Evolutionary conservation across 2,113 vertebrate species (phyloP).

Genomic region (Salminus brasiliensis): DNA sequence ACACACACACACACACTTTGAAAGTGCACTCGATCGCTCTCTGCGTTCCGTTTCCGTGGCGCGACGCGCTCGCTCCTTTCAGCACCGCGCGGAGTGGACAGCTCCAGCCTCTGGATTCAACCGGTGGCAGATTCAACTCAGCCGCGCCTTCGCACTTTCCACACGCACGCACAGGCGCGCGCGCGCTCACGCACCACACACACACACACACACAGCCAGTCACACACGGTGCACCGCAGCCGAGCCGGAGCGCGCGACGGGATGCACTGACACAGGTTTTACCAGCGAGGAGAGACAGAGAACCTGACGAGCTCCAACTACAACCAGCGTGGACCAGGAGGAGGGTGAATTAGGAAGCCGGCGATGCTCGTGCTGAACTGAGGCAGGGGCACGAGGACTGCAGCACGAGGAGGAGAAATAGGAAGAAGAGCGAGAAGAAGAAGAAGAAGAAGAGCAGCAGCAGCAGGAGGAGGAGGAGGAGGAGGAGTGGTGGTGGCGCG

Average conservation of each 20-base stretch:
- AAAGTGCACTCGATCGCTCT: too few species aligned
- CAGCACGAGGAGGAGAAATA: background rate
- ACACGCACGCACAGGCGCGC: background rate
- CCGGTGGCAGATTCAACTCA: constrained; percentile 13
- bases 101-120: background rate
- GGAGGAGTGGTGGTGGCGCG: constrained; percentile 51
- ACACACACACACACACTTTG: too few species aligned
- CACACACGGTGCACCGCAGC: too few species aligned
- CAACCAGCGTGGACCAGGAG: background rate
- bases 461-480: constrained; percentile 14
- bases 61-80: background rate
- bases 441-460: constrained; percentile 40
- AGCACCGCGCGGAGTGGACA: too few species aligned
- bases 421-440: background rate
- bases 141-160: background rate
- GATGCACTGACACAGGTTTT: background rate
- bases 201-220: background rate
- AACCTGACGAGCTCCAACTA: background rate
- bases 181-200: background rate
- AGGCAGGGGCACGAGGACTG: constrained; percentile 16
- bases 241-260: background rate
- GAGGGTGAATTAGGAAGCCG: background rate
- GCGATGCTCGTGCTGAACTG: constrained; percentile 11
- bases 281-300: too few species aligned
- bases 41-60: too few species aligned